Conservation (phyloP, 1,140 invertebrate genomes). For the Listronotus bonariensis region DNA sequence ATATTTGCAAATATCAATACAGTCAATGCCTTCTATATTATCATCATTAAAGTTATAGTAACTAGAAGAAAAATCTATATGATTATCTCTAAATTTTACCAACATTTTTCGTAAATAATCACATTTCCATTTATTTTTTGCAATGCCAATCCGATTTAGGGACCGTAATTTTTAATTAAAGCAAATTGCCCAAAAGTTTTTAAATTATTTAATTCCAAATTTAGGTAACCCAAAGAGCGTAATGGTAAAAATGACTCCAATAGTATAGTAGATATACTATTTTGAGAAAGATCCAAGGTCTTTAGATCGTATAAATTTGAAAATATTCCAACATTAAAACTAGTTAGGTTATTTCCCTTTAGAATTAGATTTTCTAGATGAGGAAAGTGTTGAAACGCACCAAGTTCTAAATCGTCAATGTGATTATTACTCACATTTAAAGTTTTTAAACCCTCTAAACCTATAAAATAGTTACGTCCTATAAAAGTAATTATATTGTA, state of each 20-base stretch:
- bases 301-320: conserved; percentile 15
- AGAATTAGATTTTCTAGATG: conserved; percentile 3
- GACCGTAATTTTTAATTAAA: not conserved
- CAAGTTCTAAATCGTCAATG: conserved; percentile 10
- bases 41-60: conserved; percentile 11
- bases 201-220: conserved; percentile 27
- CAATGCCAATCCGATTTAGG: conserved; percentile 13
- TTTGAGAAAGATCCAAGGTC: conserved; percentile 13
- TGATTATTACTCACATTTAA: conserved; percentile 18
- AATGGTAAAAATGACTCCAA: conserved; percentile 22
- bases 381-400: conserved; percentile 19
- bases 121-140: conserved; percentile 25
- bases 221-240: not conserved
- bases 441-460: conserved; percentile 11
- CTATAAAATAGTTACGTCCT: conserved; percentile 1
- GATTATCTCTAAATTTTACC: not conserved
- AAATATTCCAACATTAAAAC: conserved; percentile 23
- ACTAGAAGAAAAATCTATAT: conserved; percentile 5
- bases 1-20: conserved; percentile 29
- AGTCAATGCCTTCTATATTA: conserved; percentile 25
- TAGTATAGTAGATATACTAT: conserved; percentile 12
- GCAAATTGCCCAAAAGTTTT: conserved; percentile 5
- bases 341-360: conserved; percentile 4
- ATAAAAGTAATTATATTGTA: conserved; percentile 10
- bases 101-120: conserved; percentile 21